phyloP scores from a whole-genome alignment of 2,888 invertebrate species.

The Galerucella pusilla region DNA sequence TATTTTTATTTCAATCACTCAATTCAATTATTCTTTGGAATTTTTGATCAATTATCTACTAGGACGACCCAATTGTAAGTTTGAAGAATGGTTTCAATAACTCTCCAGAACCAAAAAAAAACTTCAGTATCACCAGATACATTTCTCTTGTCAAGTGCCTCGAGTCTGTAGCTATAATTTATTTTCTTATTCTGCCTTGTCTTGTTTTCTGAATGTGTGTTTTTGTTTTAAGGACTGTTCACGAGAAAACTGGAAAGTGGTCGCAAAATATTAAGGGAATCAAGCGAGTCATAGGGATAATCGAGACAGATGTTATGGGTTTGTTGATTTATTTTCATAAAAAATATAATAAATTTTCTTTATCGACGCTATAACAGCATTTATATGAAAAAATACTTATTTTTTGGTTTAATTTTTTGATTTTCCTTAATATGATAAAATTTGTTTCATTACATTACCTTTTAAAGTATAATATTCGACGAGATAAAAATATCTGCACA shows the following conservation, averaged over 20 bases:
- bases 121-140: slow-evolving; percentile 57
- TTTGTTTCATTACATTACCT: too few relatives aligned
- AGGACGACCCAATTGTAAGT: slow-evolving; percentile 52
- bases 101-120: slow-evolving; percentile 57
- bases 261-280: slow-evolving; percentile 1
- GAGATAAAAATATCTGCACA: too few relatives aligned
- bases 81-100: slow-evolving; percentile 62
- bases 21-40: too few relatives aligned
- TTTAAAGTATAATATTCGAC: too few relatives aligned
- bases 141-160: slow-evolving; percentile 58
- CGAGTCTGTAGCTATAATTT: slow-evolving; percentile 55
- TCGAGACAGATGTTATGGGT: slow-evolving; percentile 22
- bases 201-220: slow-evolving; percentile 48
- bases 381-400: slow-evolving; percentile 13
- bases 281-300: slow-evolving; percentile 3
- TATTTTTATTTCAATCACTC: too few relatives aligned
- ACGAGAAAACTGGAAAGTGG: slow-evolving; percentile 1
- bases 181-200: slow-evolving; percentile 54
- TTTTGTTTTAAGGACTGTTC: slow-evolving; percentile 42
- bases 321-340: slow-evolving; percentile 29
- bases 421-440: background rate
- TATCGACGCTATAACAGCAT: slow-evolving; percentile 26
- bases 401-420: background rate
- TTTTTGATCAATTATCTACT: background rate
- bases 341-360: slow-evolving; percentile 27